Base-by-base conservation (phyloP, 2,797 vertebrate genomes). In the Lycodopsis pacificus region DNA sequence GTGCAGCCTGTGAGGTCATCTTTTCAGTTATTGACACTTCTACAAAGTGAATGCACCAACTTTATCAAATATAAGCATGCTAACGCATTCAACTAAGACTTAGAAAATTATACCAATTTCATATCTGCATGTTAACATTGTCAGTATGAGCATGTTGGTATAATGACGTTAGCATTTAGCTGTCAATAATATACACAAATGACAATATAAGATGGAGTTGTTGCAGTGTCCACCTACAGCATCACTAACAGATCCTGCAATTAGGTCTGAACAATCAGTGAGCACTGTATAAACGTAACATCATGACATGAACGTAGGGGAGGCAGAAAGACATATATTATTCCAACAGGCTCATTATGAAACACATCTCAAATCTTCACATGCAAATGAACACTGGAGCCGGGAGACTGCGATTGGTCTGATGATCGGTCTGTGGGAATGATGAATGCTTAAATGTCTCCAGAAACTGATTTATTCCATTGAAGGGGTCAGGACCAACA, bases 401-500 rank as follows among this genome's bases (percentile, higher is more conserved):
- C 4, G 7, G 63, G 61, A 62, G 57, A 66, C 57, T 59, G 12
- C 62, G 68, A 79, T 69, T 64, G 46, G 59, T 49, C 27, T 48
- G 57, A 66, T 59, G 44, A 83, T 76, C 48, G 14, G 54, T 64
- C 63, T 65, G 66, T 64, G 56, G 48, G 69, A 71, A 71, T 67
- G 65, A 82, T 30, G n/a, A 36, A 84, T 71, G 68, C 5, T 9
- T 12, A n/a, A 66, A 73, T 77, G 80, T 74, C 82, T 80, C 76
- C n/a, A 56, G 0, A 34, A 1, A 44, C 49, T 77, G 86, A 66
- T 85, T 89, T 84, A 87, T 90, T 90, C 80, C 84, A 65, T 86
- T 65, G 77, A 82, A 86, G 59, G 14, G 5, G 86, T 81, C 75
- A 77, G 88, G 89, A 95, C 89, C 48, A 77, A 73, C 74, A 81